Base-by-base conservation (phyloP, 1,140 invertebrate genomes). In the Saccostrea glomerata region DNA sequence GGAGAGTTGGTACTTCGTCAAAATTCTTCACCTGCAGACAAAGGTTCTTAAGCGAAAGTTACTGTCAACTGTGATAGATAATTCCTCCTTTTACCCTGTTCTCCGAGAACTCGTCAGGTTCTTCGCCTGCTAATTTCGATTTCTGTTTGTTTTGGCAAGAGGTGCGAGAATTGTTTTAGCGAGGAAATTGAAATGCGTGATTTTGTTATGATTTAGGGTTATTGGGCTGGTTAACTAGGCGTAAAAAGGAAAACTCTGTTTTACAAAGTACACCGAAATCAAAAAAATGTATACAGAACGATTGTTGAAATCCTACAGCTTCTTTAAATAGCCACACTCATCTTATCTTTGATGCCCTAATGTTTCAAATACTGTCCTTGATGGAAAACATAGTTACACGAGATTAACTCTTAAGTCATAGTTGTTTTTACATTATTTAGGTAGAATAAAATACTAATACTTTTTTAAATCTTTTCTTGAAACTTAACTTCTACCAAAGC, bases 101-200 rank as follows among this genome's bases (percentile, higher is more conserved):
- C 58, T 63, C 58, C 3, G 17, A 20, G 20, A 20, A 63, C 17
- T n/a, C 58, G 2, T 5, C 6, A 20, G 70, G 70, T 77, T 13
- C 70, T 15, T 25, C 12, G 13, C 11, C 23, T 77, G 23, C 23
- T 9, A 77, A 77, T 30, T 77, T 77, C 70, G 5, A 15, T 36
- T 77, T 77, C 23, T 30, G 70, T 77, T 77, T 77, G 70, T 77
- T 77, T 77, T 77, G 70, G 70, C 70, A 77, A 77, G 25, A 77
- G 25, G 70, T 25, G 25, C 3, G 23, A 77, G n/a, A 73, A 73
- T 77, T 25, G 13, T 77, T 77, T 77, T 12, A 23, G 15, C 30
- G 70, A 77, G 70, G 30, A 77, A 77, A 77, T 77, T 23, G 25
- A 77, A 77, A 30, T 30, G 23, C 15, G 23, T 66, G 20, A 77